These are phyloP conservation scores for Tridacna gigas DNA, from an alignment of 2,888 invertebrate genomes.

Conservation along the genomic window DNA sequence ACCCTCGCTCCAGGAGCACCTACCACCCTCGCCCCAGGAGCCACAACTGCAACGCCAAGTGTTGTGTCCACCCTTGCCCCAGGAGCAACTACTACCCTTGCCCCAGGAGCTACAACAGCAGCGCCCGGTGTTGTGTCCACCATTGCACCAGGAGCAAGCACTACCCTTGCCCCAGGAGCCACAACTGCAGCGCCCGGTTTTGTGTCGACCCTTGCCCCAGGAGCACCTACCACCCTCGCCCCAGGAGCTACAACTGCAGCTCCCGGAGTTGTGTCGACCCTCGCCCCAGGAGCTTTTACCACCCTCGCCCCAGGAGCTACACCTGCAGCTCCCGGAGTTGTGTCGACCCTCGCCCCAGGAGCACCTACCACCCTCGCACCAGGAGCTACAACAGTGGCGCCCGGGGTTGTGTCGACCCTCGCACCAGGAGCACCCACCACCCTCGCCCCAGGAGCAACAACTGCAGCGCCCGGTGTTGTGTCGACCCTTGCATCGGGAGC, in stretches of 20 bases:
- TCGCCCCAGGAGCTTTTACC: background rate
- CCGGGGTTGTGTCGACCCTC: background rate
- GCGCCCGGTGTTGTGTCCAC: background rate
- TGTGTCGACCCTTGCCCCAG: no score
- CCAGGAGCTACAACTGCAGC: background rate
- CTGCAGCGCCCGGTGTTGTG: background rate
- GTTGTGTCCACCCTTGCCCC: no score
- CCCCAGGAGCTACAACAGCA: background rate
- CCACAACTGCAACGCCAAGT: no score
- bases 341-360: background rate
- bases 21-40: no score
- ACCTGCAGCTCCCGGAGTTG: background rate
- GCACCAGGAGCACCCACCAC: background rate
- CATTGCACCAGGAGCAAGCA: background rate
- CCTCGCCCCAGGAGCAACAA: background rate
- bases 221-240: background rate
- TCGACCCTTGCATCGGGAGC: background rate
- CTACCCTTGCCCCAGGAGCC: background rate
- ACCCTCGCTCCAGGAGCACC: no score
- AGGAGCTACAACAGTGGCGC: background rate
- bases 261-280: no score
- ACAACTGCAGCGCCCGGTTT: background rate
- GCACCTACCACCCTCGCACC: background rate
- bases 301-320: background rate
- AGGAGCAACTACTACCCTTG: background rate